These are phyloP conservation scores for Campylomormyrus numenius DNA, from an alignment of 2,113 vertebrate species.

Conservation along the genomic window DNA sequence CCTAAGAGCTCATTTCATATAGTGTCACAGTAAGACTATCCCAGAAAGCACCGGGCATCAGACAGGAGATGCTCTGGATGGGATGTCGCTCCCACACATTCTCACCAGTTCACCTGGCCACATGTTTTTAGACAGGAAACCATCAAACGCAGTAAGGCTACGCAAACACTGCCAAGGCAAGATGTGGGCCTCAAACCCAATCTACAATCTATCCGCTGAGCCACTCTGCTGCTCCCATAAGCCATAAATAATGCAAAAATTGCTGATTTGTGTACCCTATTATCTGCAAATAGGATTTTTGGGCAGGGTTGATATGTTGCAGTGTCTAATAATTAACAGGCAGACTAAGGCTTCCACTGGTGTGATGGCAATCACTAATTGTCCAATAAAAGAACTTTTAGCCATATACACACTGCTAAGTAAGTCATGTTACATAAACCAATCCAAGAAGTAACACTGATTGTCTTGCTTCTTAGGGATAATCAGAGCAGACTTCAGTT, in stretches of 20 bases:
- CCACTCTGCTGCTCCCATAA: not conserved
- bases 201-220: not conserved
- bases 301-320: not conserved
- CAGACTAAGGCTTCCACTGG: not conserved
- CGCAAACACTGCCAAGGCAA: not conserved
- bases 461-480: not conserved
- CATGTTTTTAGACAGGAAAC: not conserved
- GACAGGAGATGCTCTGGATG: not conserved
- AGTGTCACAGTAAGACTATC: not conserved
- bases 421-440: not conserved
- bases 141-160: not conserved
- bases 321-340: not conserved
- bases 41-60: not conserved
- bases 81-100: not conserved
- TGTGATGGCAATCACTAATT: not conserved
- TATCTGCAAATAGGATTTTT: not conserved
- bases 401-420: not conserved
- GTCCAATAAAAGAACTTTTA: not conserved
- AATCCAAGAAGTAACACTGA: not conserved
- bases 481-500: not conserved
- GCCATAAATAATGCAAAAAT: not conserved
- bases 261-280: not conserved
- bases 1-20: not conserved
- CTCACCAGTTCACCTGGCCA: not conserved
- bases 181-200: not conserved